Evolutionary conservation across 1,140 invertebrate species (phyloP).

Genomic region (Cotesia glomerata): DNA sequence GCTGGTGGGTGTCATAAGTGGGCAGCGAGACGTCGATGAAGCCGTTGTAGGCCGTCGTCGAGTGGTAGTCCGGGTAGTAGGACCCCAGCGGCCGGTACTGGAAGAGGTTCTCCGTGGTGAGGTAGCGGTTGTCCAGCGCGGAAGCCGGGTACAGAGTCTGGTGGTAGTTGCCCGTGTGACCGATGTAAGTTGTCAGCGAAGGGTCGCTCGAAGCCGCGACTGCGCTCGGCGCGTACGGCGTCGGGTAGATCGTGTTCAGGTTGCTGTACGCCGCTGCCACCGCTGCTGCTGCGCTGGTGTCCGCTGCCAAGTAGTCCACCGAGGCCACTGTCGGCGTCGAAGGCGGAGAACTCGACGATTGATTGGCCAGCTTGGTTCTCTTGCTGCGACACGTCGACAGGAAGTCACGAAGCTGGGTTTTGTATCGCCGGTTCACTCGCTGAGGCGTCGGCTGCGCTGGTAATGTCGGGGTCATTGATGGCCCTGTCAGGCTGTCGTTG

Average conservation of each 20-base stretch:
- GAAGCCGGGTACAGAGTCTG: slow-evolving; percentile 74
- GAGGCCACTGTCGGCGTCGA: slow-evolving; percentile 62
- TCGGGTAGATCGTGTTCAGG: slow-evolving; percentile 80
- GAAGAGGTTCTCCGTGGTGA: slow-evolving; percentile 81
- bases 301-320: slow-evolving; percentile 72
- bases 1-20: slow-evolving; percentile 63
- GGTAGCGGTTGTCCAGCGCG: slow-evolving; percentile 73
- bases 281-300: slow-evolving; percentile 71
- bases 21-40: slow-evolving; percentile 66
- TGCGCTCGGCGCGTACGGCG: slow-evolving; percentile 69
- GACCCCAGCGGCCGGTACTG: slow-evolving; percentile 80
- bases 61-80: slow-evolving; percentile 81
- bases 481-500: slow-evolving; percentile 77
- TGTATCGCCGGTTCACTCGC: slow-evolving; percentile 84
- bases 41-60: slow-evolving; percentile 64
- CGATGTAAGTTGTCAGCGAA: slow-evolving; percentile 71
- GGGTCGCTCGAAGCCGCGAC: slow-evolving; percentile 68
- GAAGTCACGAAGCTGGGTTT: slow-evolving; percentile 91
- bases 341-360: slow-evolving; percentile 53
- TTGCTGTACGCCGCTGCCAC: slow-evolving; percentile 81
- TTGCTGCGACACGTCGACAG: slow-evolving; percentile 90
- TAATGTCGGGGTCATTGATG: slow-evolving; percentile 63
- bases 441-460: slow-evolving; percentile 69
- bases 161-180: slow-evolving; percentile 76
- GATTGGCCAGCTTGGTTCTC: slow-evolving; percentile 73